These are phyloP conservation scores for Bicyclus anynana DNA, from an alignment of 1,140 invertebrate species.

Conservation along the genomic window DNA sequence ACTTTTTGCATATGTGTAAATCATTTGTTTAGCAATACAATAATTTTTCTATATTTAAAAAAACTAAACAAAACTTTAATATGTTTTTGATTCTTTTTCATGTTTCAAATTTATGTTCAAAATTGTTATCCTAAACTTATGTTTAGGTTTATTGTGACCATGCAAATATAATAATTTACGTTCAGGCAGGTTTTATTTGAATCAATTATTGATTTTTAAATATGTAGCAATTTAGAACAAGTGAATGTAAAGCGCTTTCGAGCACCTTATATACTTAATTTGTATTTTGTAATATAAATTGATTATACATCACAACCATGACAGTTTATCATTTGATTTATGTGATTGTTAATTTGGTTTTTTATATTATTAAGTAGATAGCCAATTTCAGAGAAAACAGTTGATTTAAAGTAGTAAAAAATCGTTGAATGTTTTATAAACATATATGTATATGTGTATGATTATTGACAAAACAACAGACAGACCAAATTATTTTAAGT, in stretches of 20 bases:
- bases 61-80: no score
- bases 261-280: not conserved
- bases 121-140: no score
- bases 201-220: not conserved
- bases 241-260: not conserved
- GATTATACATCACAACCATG: not conserved
- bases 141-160: no score
- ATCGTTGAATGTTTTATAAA: no score
- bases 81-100: no score
- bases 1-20: not conserved
- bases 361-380: not conserved
- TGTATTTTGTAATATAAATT: not conserved
- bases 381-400: not conserved
- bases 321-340: not conserved
- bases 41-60: no score
- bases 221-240: not conserved
- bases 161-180: no score
- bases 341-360: not conserved
- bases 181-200: not conserved
- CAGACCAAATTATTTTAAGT: not conserved
- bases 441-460: no score
- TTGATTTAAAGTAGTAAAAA: no score
- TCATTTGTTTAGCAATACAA: not conserved
- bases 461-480: not conserved
- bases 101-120: no score